Evolutionary conservation across 2,797 vertebrate genomes (phyloP).

Genomic region (Lepus townsendii): DNA sequence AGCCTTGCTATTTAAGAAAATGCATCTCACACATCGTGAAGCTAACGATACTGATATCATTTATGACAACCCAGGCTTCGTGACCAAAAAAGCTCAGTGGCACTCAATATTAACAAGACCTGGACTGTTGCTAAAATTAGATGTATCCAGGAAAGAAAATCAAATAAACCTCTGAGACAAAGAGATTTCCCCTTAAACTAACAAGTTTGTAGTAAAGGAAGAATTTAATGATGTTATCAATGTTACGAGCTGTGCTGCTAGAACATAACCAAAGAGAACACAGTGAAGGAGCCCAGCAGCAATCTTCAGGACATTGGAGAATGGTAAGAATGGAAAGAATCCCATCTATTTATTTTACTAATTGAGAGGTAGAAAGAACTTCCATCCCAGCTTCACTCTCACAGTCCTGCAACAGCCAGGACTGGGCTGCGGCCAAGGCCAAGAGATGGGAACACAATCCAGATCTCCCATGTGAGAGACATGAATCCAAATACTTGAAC

Average conservation of each 20-base stretch:
- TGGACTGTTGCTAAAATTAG: not conserved
- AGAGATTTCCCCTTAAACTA: not conserved
- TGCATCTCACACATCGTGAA: not conserved
- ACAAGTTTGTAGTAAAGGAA: not conserved
- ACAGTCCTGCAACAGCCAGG: no score
- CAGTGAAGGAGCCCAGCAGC: not conserved
- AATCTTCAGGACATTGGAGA: not conserved
- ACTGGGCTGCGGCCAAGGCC: no score
- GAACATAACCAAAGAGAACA: not conserved
- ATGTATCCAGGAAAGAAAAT: constrained; percentile 14
- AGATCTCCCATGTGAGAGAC: no score
- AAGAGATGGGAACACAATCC: no score
- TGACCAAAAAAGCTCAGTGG: not conserved
- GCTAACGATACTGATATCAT: not conserved
- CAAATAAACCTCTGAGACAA: not conserved
- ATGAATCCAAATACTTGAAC: no score
- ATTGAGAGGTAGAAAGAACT: no score
- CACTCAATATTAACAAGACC: not conserved
- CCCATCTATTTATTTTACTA: no score
- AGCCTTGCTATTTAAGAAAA: constrained; percentile 6
- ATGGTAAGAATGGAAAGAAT: not conserved
- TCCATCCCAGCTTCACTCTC: no score
- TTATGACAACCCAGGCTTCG: not conserved
- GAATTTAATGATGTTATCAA: not conserved
- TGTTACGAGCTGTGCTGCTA: no score